Base-by-base conservation (phyloP, 2,113 vertebrate genomes). In the Pygoscelis adeliae region DNA sequence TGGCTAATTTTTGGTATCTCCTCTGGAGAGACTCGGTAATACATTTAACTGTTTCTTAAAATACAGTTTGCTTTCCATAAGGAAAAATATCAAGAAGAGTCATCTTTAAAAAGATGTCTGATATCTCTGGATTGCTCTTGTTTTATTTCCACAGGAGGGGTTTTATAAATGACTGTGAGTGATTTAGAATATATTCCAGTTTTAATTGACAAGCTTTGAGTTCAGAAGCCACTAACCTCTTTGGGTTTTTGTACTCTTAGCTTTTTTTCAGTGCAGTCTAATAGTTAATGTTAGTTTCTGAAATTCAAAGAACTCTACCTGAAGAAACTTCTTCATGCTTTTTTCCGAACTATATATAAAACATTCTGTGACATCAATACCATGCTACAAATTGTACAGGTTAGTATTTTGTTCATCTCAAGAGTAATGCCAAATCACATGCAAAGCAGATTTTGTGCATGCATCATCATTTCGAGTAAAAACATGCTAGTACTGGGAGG, bases 1-100 rank as follows among this genome's bases (percentile, higher is more conserved):
- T 76, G 77, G 67, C 82, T 95, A 30, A 84, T 73, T 77, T 90
- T 88, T 80, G 50, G 69, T 87, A 90, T 72, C 67, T 95, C 83
- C 44, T 94, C 85, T 97, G 77, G 72, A 80, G 76, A 94, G 50
- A 38, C 36, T 95, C 42, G 6, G 42, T 92, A 89, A 55, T 85
- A 61, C 18, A 12, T 77, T 77, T 73, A 76, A 56, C 42, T 52
- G 1, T 70, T 85, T 94, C 34, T 91, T 83, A 61, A 77, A 94
- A 61, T 50, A 90, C 8, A 3, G 10, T n/a, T 80, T 92, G 59
- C n/a, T 95, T 96, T 91, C 56, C 38, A 22, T 77, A 80, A 49
- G 72, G 58, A 81, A 85, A 83, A 86, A 34, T 79, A 55, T 40
- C 12, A 49, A 36, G 42, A 59, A 66, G 15, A 67, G 27, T 95